Evolutionary conservation across 2,797 vertebrate genomes (phyloP), one percentile per base, ranked within the genome.

Genomic region (Paratrypauchen microcephalus): DNA sequence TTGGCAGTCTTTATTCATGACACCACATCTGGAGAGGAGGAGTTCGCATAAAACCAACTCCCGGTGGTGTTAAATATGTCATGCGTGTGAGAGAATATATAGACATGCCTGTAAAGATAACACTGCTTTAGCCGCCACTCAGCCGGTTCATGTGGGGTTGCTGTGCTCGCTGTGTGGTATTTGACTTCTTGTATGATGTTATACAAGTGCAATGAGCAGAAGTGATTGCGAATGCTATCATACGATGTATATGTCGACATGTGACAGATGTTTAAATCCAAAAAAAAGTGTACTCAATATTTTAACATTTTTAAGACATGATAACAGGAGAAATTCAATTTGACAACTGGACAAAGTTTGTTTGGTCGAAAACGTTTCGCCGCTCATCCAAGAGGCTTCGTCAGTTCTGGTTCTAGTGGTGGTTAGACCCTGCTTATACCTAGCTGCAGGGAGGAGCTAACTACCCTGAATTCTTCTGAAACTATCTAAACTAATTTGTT

Each of bases 1-100:
- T 39, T n/a, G 19, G 60, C 47, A 65, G 56, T 28, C 36, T 65
- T 75, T 60, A 76, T 80, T 74, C 28, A 74, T 72, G 16, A 57
- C 28, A 68, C 67, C 26, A 39, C 73, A 82, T 74, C 36, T 57
- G 11, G 55, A 24, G 48, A 70, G 11, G 30, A 70, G 54, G 65
- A 48, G n/a, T 64, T 18, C 57, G 54, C 50, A 67, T 50, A 24
- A 12, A 64, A 48, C 9, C 2, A 13, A 58, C 48, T 73, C 52
- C 48, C 62, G 6, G 0, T 13, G 41, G 48, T 70, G 77, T 70
- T 73, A 70, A 75, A 77, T 71, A 39, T 50, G 2, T 57, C 66
- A 76, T 73, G 65, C 45, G 62, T 58, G 6, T 63, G 26, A 58
- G 47, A 66, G 52, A 50, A 61, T 26, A 26, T 52, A 45, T 3